Percentiles rank a stretch among this genome's conserved stretches.
Conservation (phyloP, 2,888 invertebrate species). For the Hyles lineata region DNA sequence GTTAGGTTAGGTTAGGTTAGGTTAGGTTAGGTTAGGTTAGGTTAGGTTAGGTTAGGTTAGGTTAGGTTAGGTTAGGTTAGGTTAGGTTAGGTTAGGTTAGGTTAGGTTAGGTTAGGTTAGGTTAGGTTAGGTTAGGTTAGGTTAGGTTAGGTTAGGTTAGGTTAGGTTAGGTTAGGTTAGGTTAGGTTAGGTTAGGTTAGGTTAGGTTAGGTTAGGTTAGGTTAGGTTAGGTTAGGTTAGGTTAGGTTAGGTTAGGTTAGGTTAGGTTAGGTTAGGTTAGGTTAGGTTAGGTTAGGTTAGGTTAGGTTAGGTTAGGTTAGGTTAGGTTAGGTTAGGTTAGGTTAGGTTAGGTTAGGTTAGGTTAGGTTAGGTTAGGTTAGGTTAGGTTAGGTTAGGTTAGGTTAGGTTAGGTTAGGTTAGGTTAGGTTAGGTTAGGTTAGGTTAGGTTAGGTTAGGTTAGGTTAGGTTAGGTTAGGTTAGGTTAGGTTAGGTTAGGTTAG, state of each 20-base stretch:
- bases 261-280: conserved; percentile 37
- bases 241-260: conserved; percentile 30
- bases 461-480: conserved; percentile 30
- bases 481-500: too few relatives aligned
- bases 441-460: conserved; percentile 17
- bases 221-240: too few relatives aligned
- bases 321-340: conserved; percentile 32
- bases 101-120: conserved; percentile 39
- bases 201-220: too few relatives aligned
- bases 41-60: conserved; percentile 18
- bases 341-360: conserved; percentile 11
- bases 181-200: too few relatives aligned
- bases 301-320: too few relatives aligned
- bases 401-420: too few relatives aligned
- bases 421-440: too few relatives aligned
- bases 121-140: conserved; percentile 34
- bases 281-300: conserved; percentile 36
- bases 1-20: conserved; percentile 35
- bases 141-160: too few relatives aligned
- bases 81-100: conserved; percentile 38
- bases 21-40: conserved; percentile 36
- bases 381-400: too few relatives aligned
- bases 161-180: too few relatives aligned
- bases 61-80: conserved; percentile 36
- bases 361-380: too few relatives aligned